phyloP scores from a whole-genome alignment of 1,140 invertebrate species.

The Drepana arcuata region DNA sequence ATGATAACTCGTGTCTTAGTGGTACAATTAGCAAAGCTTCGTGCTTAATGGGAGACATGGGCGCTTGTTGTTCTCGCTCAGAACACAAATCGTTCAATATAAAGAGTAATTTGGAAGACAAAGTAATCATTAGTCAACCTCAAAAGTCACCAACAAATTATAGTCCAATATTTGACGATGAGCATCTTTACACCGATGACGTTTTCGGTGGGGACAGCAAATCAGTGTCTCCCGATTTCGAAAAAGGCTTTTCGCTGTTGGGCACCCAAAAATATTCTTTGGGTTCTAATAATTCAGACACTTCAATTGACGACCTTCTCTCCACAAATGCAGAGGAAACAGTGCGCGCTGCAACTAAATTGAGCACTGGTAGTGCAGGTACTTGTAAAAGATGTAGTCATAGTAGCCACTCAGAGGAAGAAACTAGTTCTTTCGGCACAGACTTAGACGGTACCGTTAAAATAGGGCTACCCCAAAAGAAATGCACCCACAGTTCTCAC shows the following conservation, averaged over 20 bases:
- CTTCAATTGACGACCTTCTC: slow-evolving; percentile 74
- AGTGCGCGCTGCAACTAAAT: slow-evolving; percentile 42
- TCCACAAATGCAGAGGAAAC: slow-evolving; percentile 66
- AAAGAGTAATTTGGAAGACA: slow-evolving; percentile 55
- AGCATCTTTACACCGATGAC: slow-evolving; percentile 76
- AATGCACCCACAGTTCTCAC: slow-evolving; percentile 84
- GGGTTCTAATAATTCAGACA: slow-evolving; percentile 77
- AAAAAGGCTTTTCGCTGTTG: slow-evolving; percentile 58
- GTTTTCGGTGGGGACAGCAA: slow-evolving; percentile 76
- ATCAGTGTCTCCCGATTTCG: slow-evolving; percentile 73
- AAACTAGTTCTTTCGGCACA: slow-evolving; percentile 77
- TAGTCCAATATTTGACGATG: slow-evolving; percentile 77
- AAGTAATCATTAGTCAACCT: slow-evolving; percentile 74
- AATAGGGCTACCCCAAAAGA: slow-evolving; percentile 81
- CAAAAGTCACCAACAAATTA: slow-evolving; percentile 73
- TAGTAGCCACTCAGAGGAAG: slow-evolving; percentile 79
- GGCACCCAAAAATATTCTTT: slow-evolving; percentile 73
- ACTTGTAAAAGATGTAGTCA: slow-evolving; percentile 75
- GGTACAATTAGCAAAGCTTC: slow-evolving; percentile 72
- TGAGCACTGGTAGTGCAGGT: slow-evolving; percentile 54
- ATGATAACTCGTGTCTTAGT: slow-evolving; percentile 72
- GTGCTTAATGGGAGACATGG: slow-evolving; percentile 66
- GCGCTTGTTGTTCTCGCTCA: slow-evolving; percentile 58
- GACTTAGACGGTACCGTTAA: slow-evolving; percentile 85
- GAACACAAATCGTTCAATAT: slow-evolving; percentile 54